Conservation (phyloP, 1,140 invertebrate species). For the Drosophila bocki region DNA sequence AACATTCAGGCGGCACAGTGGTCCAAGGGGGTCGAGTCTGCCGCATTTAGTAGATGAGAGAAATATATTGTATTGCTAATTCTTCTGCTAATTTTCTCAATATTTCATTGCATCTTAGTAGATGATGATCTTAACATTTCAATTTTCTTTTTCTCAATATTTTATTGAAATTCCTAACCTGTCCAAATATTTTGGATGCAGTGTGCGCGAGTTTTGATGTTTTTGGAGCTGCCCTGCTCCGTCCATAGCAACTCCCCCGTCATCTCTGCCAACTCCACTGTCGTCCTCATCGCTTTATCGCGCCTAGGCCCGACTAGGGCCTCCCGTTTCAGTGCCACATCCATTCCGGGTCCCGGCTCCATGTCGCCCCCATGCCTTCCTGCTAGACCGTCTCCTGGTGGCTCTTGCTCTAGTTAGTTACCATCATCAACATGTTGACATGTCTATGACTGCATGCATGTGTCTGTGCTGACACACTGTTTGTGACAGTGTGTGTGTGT, state of each 20-base stretch:
- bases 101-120: too few relatives aligned
- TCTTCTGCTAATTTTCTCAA: too few relatives aligned
- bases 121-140: not conserved
- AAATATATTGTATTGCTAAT: not conserved
- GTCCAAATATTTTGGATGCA: constrained; percentile 12
- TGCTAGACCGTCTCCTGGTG: constrained; percentile 43
- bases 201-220: constrained; percentile 59
- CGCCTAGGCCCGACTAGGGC: constrained; percentile 36
- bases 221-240: constrained; percentile 51
- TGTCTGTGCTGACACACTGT: constrained; percentile 43
- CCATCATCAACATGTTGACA: constrained; percentile 84
- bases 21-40: not conserved
- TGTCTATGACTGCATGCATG: constrained; percentile 76
- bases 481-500: constrained; percentile 27
- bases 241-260: constrained; percentile 1
- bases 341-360: constrained; percentile 7
- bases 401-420: constrained; percentile 76
- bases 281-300: constrained; percentile 51
- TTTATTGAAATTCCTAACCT: too few relatives aligned
- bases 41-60: not conserved
- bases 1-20: constrained; percentile 62
- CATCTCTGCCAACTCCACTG: constrained; percentile 29
- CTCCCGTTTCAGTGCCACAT: constrained; percentile 35
- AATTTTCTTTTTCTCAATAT: too few relatives aligned
- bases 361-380: constrained; percentile 23